These are phyloP conservation scores for Bombus difficillimus DNA, from an alignment of 1,140 invertebrate species.

Conservation along the genomic window DNA sequence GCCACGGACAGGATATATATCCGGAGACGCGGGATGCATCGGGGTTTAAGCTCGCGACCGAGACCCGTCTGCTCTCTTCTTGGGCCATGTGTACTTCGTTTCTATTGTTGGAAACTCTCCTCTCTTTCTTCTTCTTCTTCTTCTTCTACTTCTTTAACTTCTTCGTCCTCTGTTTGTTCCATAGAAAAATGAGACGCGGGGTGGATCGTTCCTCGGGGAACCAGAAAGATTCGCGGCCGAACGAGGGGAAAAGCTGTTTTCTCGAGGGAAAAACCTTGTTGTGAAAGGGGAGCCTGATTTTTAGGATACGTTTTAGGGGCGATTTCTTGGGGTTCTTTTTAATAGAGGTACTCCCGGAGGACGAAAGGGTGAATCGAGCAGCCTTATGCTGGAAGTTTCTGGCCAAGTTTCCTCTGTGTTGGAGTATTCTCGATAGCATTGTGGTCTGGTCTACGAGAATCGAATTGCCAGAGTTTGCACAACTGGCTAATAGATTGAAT, in stretches of 20 bases:
- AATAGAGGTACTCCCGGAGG: not conserved
- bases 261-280: not conserved
- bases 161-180: not conserved
- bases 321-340: not conserved
- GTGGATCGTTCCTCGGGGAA: too few species aligned
- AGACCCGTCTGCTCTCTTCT: slow-evolving; percentile 2
- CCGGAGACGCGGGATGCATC: slow-evolving; percentile 42
- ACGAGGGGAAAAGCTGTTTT: not conserved
- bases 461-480: too few species aligned
- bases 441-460: too few species aligned
- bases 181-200: not conserved
- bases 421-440: too few species aligned
- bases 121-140: not conserved
- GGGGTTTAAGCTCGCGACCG: slow-evolving; percentile 12
- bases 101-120: slow-evolving; percentile 49
- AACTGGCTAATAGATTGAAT: too few species aligned
- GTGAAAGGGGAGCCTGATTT: not conserved
- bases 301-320: not conserved
- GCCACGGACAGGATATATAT: slow-evolving; percentile 52
- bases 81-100: slow-evolving; percentile 59
- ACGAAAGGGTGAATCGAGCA: not conserved
- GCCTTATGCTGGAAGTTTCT: not conserved
- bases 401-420: too few species aligned
- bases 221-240: not conserved
- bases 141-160: not conserved